phyloP scores from a whole-genome alignment of 1,140 invertebrate genomes.

The Dinoponera quadriceps region DNA sequence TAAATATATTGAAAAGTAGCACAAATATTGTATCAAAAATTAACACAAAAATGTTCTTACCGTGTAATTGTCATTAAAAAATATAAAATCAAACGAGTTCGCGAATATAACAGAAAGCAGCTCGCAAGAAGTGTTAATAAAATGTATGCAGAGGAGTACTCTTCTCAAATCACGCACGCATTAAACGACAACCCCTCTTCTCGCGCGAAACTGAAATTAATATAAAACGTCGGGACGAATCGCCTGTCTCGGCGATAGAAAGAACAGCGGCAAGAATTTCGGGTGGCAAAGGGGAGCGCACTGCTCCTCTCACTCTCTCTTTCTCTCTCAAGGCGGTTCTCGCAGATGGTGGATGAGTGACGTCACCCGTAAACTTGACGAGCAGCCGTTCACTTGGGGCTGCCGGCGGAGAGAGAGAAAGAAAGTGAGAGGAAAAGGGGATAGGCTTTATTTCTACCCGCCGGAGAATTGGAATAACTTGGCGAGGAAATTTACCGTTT shows the following conservation, averaged over 20 bases:
- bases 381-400: constrained; percentile 70
- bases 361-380: constrained; percentile 78
- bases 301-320: neutral
- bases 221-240: neutral
- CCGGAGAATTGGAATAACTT: constrained; percentile 62
- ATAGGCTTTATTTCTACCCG: constrained; percentile 76
- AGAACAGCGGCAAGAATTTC: constrained; percentile 45
- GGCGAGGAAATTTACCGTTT: constrained; percentile 72
- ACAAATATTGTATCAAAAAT: too few relatives aligned
- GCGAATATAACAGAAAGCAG: neutral
- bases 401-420: too few relatives aligned
- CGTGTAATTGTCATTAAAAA: too few relatives aligned
- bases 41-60: too few relatives aligned
- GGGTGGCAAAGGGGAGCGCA: constrained; percentile 68
- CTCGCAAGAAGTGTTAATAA: neutral
- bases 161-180: neutral
- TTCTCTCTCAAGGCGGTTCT: constrained; percentile 12
- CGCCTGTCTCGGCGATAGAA: neutral
- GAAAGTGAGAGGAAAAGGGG: neutral
- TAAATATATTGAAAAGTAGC: too few relatives aligned
- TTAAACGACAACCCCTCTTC: neutral
- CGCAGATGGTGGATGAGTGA: constrained; percentile 78
- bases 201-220: neutral
- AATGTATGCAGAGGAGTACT: neutral
- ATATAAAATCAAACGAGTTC: too few relatives aligned